Conservation (phyloP, 2,113 vertebrate genomes). For the Lathamus discolor region DNA sequence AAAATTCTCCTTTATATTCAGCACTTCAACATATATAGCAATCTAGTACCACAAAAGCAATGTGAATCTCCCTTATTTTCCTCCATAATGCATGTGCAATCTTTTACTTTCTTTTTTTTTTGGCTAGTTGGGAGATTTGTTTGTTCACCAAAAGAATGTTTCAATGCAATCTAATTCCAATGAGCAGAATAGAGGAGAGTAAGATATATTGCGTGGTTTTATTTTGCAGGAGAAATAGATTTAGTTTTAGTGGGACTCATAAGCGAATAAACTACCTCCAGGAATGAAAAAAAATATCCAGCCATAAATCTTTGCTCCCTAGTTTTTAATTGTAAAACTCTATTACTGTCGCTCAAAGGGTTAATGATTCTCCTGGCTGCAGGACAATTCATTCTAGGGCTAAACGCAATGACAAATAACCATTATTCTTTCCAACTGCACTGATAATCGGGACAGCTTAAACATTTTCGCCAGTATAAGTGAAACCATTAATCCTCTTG, state of each 20-base stretch:
- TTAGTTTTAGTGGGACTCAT: neutral
- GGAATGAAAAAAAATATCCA: neutral
- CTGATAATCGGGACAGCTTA: slow-evolving; percentile 99
- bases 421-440: slow-evolving; percentile 96
- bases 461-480: slow-evolving; percentile 97
- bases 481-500: slow-evolving; percentile 99
- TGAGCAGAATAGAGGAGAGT: neutral
- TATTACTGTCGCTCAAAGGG: slow-evolving; percentile 78
- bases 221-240: neutral
- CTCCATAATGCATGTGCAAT: neutral
- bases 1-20: neutral
- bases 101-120: neutral
- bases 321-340: slow-evolving; percentile 61
- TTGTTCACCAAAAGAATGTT: slow-evolving; percentile 16
- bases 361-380: slow-evolving; percentile 86
- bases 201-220: neutral
- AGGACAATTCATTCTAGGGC: slow-evolving; percentile 89
- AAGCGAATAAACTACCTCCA: slow-evolving; percentile 2
- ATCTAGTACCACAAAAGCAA: neutral
- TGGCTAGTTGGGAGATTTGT: neutral
- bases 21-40: neutral
- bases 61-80: neutral
- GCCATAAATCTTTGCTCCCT: slow-evolving; percentile 47
- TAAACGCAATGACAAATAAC: slow-evolving; percentile 99
- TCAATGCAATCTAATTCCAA: slow-evolving; percentile 4